Evolutionary conservation across 1,140 invertebrate species (phyloP).

Genomic region (Stratiolaelaps scimitus): DNA sequence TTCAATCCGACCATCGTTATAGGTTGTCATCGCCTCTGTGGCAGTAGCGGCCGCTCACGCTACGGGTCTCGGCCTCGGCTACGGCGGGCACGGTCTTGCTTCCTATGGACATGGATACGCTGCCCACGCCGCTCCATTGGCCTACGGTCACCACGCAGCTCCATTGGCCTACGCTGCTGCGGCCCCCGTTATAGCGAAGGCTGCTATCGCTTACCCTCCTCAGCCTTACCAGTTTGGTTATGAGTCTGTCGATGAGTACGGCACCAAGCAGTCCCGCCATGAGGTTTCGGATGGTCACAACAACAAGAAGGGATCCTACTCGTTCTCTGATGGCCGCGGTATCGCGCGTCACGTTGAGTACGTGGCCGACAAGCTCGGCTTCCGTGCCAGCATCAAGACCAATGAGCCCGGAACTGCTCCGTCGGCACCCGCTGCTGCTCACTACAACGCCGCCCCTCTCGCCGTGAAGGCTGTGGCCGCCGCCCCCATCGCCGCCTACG

Average conservation of each 20-base stretch:
- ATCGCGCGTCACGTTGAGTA: too few relatives aligned
- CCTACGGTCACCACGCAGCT: background rate
- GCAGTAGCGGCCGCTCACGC: slow-evolving; percentile 15
- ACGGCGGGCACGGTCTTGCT: slow-evolving; percentile 13
- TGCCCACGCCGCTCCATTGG: background rate
- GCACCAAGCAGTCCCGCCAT: too few relatives aligned
- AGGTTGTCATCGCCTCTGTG: slow-evolving; percentile 3
- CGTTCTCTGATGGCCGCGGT: too few relatives aligned
- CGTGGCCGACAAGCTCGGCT: too few relatives aligned
- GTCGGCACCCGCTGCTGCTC: too few relatives aligned
- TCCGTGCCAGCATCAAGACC: too few relatives aligned
- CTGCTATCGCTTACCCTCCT: slow-evolving; percentile 6
- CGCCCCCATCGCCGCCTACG: background rate
- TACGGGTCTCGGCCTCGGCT: background rate
- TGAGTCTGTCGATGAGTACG: too few relatives aligned
- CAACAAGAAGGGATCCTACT: too few relatives aligned
- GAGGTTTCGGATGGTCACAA: too few relatives aligned
- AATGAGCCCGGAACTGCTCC: background rate
- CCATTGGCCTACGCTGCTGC: background rate
- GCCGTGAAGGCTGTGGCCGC: background rate
- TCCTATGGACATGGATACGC: background rate
- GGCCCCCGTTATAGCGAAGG: background rate
- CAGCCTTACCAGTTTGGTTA: too few relatives aligned
- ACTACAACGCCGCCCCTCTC: background rate
- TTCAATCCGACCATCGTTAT: too few relatives aligned